phyloP scores from a whole-genome alignment of 2,797 vertebrate genomes.

The Rousettus madagascariensis region DNA sequence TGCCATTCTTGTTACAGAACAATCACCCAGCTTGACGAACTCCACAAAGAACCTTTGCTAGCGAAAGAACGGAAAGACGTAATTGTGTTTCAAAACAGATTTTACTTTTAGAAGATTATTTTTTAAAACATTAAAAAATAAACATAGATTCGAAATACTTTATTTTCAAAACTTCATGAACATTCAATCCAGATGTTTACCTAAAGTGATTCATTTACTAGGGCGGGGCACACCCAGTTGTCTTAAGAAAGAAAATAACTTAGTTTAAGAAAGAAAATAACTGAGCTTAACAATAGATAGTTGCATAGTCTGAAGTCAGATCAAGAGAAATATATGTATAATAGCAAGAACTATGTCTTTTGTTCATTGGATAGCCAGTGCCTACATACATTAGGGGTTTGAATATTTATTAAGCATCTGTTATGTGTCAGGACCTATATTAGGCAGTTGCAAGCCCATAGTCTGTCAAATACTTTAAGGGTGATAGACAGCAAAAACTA shows the following conservation, averaged over 20 bases:
- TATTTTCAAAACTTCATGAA: conserved; percentile 62
- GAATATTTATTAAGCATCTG: not conserved
- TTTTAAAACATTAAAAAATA: not conserved
- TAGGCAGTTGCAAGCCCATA: not conserved
- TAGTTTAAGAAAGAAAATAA: conserved; percentile 58
- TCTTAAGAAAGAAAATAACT: conserved; percentile 61
- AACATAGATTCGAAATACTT: conserved; percentile 49
- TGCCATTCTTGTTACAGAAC: not conserved
- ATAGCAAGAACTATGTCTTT: not conserved
- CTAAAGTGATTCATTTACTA: conserved; percentile 62
- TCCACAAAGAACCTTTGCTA: not conserved
- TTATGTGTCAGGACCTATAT: not conserved
- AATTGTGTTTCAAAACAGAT: conserved; percentile 62
- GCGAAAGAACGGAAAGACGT: not conserved
- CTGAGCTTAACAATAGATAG: conserved; percentile 2
- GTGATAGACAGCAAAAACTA: not conserved
- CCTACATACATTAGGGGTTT: not conserved
- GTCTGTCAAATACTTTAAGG: not conserved
- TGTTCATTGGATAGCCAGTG: not conserved
- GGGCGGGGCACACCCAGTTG: not conserved
- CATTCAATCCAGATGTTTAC: conserved; percentile 66
- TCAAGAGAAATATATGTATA: not conserved
- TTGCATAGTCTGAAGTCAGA: not conserved
- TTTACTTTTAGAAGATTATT: conserved; percentile 59
- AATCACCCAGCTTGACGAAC: not conserved